Evolutionary conservation across 2,113 vertebrate species (phyloP), one percentile per base, ranked within the genome.

Genomic region (Stomatorhinus ivindoensis): DNA sequence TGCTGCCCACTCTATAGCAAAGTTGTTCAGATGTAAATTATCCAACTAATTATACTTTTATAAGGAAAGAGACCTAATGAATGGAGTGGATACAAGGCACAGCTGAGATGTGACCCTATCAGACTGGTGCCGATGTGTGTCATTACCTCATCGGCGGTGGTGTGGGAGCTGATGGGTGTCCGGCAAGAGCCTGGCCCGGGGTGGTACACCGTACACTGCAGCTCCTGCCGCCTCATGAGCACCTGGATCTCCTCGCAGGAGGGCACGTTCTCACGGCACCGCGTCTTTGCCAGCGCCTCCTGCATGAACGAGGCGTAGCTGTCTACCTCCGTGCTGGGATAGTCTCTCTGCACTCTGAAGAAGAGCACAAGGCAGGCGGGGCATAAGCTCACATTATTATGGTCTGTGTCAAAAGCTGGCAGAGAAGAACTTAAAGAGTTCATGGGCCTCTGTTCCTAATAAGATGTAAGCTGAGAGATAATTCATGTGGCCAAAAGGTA

Each of bases 241-340:
- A 96, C 96, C 53, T 97, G 96, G 94, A 99, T 98, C 95, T 99
- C 98, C 17, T 98, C 97, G 94, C 97, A 95, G 0, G 98, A 99
- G 1, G 98, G 98, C 89, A 99, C 98, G 0, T 96, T 96, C 92
- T 99, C 97, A 13, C 97, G 94, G 87, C 97, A 96, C 39, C 96
- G 96, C 0, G 97, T 99, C 93, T 97, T 97, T 47, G 95, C 93
- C 94, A 99, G 93, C 0, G 98, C 97, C 90, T 96, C 96, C 8
- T 95, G 93, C 93, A 99, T 98, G 94, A 99, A 99, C 87, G 96
- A 96, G 0, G 97, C 97, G 0, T 98, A 99, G 90, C 97, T 95
- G 50, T 97, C 97, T 94, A 97, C 96, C 93, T 99, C 97, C 0
- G 97, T 97, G 91, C 96, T 91, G 0, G 97, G 97, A 87, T 96